phyloP scores from a whole-genome alignment of 2,113 vertebrate species.

The Burhinus bistriatus region DNA sequence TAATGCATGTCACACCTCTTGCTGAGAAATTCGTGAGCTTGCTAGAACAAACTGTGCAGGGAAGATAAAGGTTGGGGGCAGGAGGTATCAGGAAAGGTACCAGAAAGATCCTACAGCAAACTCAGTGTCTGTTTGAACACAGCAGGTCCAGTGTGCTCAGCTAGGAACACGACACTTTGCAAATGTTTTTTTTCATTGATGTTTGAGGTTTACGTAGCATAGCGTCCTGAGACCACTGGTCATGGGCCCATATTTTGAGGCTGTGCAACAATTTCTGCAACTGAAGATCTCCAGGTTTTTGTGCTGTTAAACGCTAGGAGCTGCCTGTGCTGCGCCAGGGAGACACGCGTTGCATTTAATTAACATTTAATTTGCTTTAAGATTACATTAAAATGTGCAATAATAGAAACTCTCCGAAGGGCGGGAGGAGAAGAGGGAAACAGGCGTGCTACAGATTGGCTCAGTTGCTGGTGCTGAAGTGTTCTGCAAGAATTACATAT shows the following conservation, averaged over 20 bases:
- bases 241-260: rapidly evolving
- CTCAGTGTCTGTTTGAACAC: rapidly evolving
- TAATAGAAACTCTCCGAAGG: constrained; percentile 57
- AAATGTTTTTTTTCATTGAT: not conserved
- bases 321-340: constrained; percentile 1
- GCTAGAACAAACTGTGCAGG: not conserved
- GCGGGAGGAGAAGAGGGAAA: constrained; percentile 32
- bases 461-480: constrained; percentile 10
- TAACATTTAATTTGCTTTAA: constrained; percentile 69
- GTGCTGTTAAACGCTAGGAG: not conserved
- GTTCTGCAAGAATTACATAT: constrained; percentile 30
- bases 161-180: not conserved
- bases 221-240: not conserved
- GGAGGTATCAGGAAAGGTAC: not conserved
- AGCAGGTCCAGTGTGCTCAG: not conserved
- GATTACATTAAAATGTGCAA: constrained; percentile 64
- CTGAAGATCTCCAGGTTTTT: not conserved
- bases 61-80: not conserved
- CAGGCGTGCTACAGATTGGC: not conserved
- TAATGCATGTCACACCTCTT: constrained; percentile 1
- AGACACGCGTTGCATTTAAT: constrained; percentile 59
- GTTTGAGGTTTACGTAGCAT: not conserved
- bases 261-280: not conserved
- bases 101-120: not conserved
- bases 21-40: not conserved